phyloP scores from a whole-genome alignment of 2,797 vertebrate species.

The Vipera latastei region DNA sequence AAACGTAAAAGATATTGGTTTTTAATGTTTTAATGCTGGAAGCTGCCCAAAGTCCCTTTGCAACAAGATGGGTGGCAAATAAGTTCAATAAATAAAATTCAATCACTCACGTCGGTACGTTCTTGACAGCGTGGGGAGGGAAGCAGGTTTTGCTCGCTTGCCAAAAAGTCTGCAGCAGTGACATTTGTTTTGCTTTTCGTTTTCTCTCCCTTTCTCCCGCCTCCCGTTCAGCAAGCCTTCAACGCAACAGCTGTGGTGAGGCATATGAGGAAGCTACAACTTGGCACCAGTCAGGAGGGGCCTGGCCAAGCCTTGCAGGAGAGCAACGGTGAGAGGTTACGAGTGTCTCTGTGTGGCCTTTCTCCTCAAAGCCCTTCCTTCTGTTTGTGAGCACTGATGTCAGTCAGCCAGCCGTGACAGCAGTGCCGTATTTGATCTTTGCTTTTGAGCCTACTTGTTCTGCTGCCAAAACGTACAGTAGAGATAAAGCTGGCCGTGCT shows the following conservation, averaged over 20 bases:
- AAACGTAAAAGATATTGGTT: background rate
- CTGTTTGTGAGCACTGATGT: background rate
- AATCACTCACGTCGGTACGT: background rate
- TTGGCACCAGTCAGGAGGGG: slow-evolving; percentile 87
- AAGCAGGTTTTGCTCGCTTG: background rate
- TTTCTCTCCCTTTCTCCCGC: background rate
- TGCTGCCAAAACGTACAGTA: background rate
- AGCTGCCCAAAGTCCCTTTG: background rate
- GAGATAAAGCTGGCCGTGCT: background rate
- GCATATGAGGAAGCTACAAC: slow-evolving; percentile 93
- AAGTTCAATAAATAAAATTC: background rate
- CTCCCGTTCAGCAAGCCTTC: slow-evolving; percentile 88
- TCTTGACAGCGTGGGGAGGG: background rate
- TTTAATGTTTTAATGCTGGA: background rate
- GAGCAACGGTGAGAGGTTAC: slow-evolving; percentile 73
- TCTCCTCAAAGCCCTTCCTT: background rate
- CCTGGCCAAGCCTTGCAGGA: slow-evolving; percentile 77
- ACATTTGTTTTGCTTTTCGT: slow-evolving; percentile 5
- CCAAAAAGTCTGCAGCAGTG: background rate
- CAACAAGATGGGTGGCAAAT: background rate
- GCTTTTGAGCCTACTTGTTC: background rate
- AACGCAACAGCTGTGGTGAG: slow-evolving; percentile 95
- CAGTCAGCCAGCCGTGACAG: background rate
- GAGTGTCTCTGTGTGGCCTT: background rate
- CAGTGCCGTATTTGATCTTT: background rate